Evolutionary conservation across 2,113 vertebrate genomes (phyloP), one percentile per base, ranked within the genome.

Genomic region (Muntiacus muntjak): DNA sequence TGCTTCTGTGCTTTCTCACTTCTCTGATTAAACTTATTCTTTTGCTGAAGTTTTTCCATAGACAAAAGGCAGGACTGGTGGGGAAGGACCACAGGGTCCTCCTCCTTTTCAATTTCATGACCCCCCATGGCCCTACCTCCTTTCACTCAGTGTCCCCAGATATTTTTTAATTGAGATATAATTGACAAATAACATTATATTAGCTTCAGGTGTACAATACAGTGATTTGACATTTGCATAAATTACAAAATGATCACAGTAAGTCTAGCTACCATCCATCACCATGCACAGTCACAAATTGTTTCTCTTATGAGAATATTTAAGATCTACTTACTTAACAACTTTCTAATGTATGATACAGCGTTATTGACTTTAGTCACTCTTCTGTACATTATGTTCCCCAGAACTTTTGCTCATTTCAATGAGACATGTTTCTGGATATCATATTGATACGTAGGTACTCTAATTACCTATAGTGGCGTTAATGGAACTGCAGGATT

Each of bases 401-500:
- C 28, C 33, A 52, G 50, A 47, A 62, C 16, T 64, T 81, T 79
- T 15, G 25, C 30, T 78, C 8, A 40, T 57, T 83, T 93, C 82
- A 30, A 74, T 13, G 1, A 86, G 30, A 60, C 30, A 13, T 19
- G 7, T 8, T 89, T 78, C 45, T 7, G 17, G 30, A n/a, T 89
- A 36, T 55, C 19, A 17, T 26, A 90, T 33, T 87, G 58, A 33
- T 26, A 90, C 16, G 6, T 85, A 76, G 17, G 28, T 84, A 58
- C 19, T 83, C 43, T 47, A 9, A 78, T 91, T 71, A 79, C 64
- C 91, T 55, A 54, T 2, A 60, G 11, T 60, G n/a, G 9, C 50
- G 57, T 94, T 92, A 89, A 67, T 36, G 62, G 43, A 88, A 74
- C 28, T 71, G 83, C 14, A 36, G 21, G 58, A 60, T 58, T 95